Evolutionary conservation across 2,797 vertebrate genomes (phyloP), one percentile per base, ranked within the genome.

Genomic region (Pagetopsis macropterus): DNA sequence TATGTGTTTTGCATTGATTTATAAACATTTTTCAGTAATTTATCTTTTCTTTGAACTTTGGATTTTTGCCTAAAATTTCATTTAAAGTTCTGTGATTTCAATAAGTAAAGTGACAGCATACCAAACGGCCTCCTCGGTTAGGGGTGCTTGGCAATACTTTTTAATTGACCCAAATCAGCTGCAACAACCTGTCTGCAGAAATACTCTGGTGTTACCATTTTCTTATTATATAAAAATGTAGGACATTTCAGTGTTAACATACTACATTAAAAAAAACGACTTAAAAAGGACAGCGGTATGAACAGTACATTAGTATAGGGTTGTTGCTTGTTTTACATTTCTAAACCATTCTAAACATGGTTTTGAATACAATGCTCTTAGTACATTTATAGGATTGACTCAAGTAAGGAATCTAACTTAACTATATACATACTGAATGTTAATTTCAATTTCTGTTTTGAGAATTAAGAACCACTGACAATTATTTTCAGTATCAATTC

Each of bases 1-100:
- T 10, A 3, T 56, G 5, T 17, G 7, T 27, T 10, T 12, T 62
- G 54, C 50, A 51, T 51, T 49, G 55, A 63, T 58, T 61, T 67
- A 17, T 66, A 17, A 46, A 40, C 46, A 62, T 51, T 63, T 63
- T 33, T 11, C 58, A 41, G 13, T 31, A 11, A 77, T 74, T 61
- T 21, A 56, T 57, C 23, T 56, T 27, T 41, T 16, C 27, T 27
- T 27, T 16, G 68, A 60, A 64, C 41, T 40, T 48, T 37, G 16
- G 16, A 11, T 31, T 64, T 46, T 41, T 31, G 13, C 14, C 19
- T 13, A 12, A 10, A 57, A 62, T 51, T 51, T 10, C 23, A 64
- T 43, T 64, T 40, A 48, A 70, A 62, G 21, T 62, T 66, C 16
- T 45, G 17, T 10, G 8, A 56, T 67, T 76, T 51, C 0, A 27